Conservation (phyloP, 2,888 invertebrate genomes). For the Drosophila phalerata region DNA sequence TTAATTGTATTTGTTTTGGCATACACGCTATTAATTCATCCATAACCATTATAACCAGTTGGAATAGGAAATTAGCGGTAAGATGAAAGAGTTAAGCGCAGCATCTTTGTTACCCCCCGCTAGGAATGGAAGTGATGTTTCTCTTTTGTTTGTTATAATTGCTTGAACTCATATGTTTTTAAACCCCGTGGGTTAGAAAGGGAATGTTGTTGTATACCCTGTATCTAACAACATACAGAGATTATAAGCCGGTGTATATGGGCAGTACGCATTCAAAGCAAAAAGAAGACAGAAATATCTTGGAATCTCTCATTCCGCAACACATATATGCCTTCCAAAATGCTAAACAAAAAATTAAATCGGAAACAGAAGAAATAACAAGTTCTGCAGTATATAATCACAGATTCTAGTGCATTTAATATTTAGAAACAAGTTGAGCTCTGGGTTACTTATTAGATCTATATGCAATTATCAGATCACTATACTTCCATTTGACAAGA, state of each 20-base stretch:
- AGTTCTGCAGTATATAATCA: no score
- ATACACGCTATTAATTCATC: conserved; percentile 67
- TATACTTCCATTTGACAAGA: no score
- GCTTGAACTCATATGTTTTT: conserved; percentile 58
- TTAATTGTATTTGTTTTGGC: conserved; percentile 78
- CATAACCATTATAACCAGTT: conserved; percentile 75
- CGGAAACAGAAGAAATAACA: no score
- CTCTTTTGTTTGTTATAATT: conserved; percentile 73
- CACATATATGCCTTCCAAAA: background rate
- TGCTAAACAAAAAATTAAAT: no score
- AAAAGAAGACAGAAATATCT: background rate
- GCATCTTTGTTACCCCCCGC: conserved; percentile 64
- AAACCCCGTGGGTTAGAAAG: conserved; percentile 36
- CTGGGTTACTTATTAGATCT: no score
- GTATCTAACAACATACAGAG: background rate
- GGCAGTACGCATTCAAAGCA: background rate
- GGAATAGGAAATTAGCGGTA: conserved; percentile 68
- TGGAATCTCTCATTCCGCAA: background rate
- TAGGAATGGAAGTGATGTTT: conserved; percentile 71
- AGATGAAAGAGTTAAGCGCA: conserved; percentile 62
- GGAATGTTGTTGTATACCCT: conserved; percentile 26
- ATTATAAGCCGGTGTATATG: background rate
- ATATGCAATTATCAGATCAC: no score
- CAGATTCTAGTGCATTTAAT: no score
- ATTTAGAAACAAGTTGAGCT: no score